Conservation (phyloP, 1,140 invertebrate genomes). For the Listronotus bonariensis region DNA sequence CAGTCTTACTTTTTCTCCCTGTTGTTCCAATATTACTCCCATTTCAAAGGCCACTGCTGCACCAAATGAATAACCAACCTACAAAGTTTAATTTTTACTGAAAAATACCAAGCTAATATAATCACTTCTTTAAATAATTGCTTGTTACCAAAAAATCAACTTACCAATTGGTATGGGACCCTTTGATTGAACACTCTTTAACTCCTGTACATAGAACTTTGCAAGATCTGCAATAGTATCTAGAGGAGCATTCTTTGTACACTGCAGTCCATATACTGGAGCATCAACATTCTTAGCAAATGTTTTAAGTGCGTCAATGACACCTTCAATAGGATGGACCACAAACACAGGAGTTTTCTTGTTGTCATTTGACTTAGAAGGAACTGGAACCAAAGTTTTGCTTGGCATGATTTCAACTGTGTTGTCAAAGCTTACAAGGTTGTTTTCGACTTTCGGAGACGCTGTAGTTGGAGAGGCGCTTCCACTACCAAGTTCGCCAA, state of each 20-base stretch:
- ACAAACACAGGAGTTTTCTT: conserved; percentile 59
- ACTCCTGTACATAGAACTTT: conserved; percentile 76
- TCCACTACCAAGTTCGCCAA: conserved; percentile 68
- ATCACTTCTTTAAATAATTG: too few relatives aligned
- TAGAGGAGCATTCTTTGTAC: conserved; percentile 75
- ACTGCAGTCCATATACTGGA: conserved; percentile 90
- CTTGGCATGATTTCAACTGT: conserved; percentile 65
- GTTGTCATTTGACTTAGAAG: conserved; percentile 55
- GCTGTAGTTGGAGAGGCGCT: conserved; percentile 47
- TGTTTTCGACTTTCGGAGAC: conserved; percentile 31
- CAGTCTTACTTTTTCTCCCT: conserved; percentile 67
- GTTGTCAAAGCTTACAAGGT: conserved; percentile 60
- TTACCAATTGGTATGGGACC: conserved; percentile 81
- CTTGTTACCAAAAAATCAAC: too few relatives aligned
- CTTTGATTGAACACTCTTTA: conserved; percentile 75
- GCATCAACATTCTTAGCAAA: conserved; percentile 72
- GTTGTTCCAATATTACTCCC: conserved; percentile 77
- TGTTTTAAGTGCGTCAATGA: conserved; percentile 69
- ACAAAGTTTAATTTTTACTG: not conserved
- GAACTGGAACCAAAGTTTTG: conserved; percentile 65
- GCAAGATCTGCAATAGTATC: conserved; percentile 76
- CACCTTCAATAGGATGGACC: conserved; percentile 90
- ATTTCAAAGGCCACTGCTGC: conserved; percentile 93
- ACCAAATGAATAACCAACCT: conserved; percentile 91
- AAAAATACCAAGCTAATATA: too few relatives aligned